Base-by-base conservation (phyloP, 1,140 invertebrate genomes). In the Mizuhopecten yessoensis region DNA sequence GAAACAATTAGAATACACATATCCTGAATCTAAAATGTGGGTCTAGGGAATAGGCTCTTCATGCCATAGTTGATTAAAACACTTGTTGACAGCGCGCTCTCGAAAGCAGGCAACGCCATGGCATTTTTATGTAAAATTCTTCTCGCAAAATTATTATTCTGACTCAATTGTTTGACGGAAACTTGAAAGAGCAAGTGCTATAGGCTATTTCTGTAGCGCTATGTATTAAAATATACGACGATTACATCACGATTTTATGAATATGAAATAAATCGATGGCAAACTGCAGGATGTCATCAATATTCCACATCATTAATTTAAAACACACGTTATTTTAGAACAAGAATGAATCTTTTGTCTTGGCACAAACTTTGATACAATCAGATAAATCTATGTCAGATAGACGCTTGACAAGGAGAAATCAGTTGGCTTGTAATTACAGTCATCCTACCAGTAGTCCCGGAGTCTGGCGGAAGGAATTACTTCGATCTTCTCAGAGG, bases 281-380 rank as follows among this genome's bases (percentile, higher is more conserved):
- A 75, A 75, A 75, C 57, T 75, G 23, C 57, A 75, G 57, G n/a
- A 75, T 29, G 57, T 75, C 57, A n/a, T 75, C 57, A 75, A 29
- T 75, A 75, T 75, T 75, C 57, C 57, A 75, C n/a, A 75, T 29
- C 57, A 75, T 75, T 75, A n/a, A 75, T 75, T 75, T 75, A 75
- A 75, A n/a, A 75, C 17, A 75, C 57, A 29, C 57, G 23, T 75
- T 75, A n/a, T 75, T 75, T 75, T 75, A n/a, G 57, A 75, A 29
- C 29, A 75, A 75, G 57, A 75, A 75, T n/a, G 57, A 75, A 75
- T 75, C 57, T 75, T n/a, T 75, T 75, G 57, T 75, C 57, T 29
- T 75, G 57, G n/a, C 57, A 29, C 57, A 75, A 75, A 75, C 57
- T 75, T 75, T 9, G 57, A n/a, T 75, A 75, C 57, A 75, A 75